Base-by-base conservation (phyloP, 2,797 vertebrate genomes). In the Liparis tanakae region DNA sequence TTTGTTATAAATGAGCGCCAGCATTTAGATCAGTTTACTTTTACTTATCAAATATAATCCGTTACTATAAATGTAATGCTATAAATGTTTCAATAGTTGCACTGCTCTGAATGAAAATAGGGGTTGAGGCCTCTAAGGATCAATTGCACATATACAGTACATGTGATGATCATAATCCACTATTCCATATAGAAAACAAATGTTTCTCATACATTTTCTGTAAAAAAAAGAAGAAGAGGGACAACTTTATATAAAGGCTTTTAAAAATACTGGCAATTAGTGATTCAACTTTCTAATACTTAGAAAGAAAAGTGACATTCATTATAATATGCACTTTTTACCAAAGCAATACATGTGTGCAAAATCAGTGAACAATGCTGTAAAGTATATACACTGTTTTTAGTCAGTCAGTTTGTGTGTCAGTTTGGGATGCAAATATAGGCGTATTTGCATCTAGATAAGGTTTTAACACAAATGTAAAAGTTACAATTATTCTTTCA, bases 101-200 rank as follows among this genome's bases (percentile, higher is more conserved):
- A 18, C 2, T 30, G 25, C 25, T 30, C 25, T 30, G n/a, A 55
- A 43, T 36, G n/a, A 34, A 64, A 36, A 20, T n/a, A 51, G 9
- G 33, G 18, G 44, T 56, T 4, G 7, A 13, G 1, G 41, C 18
- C 10, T 70, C 7, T 93, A 10, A 50, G 7, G 25, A 36, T 64
- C 8, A 17, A 7, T 7, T 33, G 7, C 30, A 22, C 36, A 62
- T 36, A 44, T 5, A 6, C 36, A 15, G 36, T 33, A 57, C 25
- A 57, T 39, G 0, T 50, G 14, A 57, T 57, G 4, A 17, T 18
- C 18, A 3, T 5, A 13, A 44, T 33, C 8, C 15, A 33, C 33
- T 65, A 41, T 15, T 51, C 13, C 20, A 44, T 9, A 44, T 8
- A 5, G 33, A 13, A 44, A 57, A 34, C 18, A 9, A n/a, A 46